Percentiles rank a stretch among this genome's conserved stretches.
Evolutionary conservation across 2,797 vertebrate genomes (phyloP).

Genomic region (Megaceryle alcyon): DNA sequence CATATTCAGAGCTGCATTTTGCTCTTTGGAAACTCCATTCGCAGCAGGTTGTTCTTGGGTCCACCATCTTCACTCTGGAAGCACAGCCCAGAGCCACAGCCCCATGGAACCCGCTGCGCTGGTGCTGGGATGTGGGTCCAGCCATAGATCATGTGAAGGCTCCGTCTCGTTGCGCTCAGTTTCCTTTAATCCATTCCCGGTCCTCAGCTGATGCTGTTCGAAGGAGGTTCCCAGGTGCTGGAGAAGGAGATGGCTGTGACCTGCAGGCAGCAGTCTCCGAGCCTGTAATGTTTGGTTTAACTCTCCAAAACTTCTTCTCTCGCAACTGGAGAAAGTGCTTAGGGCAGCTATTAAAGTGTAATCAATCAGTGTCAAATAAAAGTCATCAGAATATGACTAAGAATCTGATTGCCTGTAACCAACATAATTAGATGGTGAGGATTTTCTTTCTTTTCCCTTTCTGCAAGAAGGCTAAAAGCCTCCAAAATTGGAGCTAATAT

Average conservation of each 20-base stretch:
- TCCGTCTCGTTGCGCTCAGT: rapidly evolving
- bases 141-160: rapidly evolving
- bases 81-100: not conserved
- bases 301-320: not conserved
- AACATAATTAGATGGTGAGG: not conserved
- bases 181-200: not conserved
- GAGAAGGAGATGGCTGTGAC: not conserved
- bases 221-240: not conserved
- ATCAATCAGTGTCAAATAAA: conserved; percentile 53
- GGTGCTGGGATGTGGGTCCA: not conserved
- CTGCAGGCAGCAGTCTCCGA: not conserved
- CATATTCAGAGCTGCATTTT: not conserved
- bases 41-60: not conserved
- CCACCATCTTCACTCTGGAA: not conserved
- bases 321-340: not conserved
- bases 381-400: not conserved
- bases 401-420: conserved; percentile 36
- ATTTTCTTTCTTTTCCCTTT: not conserved
- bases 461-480: conserved; percentile 11
- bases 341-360: not conserved
- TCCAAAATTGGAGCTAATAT: not conserved
- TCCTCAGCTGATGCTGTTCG: not conserved
- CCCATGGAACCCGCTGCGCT: not conserved
- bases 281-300: rapidly evolving
- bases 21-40: not conserved